These are phyloP conservation scores for Deilephila elpenor DNA, from an alignment of 2,888 invertebrate species.

Conservation along the genomic window DNA sequence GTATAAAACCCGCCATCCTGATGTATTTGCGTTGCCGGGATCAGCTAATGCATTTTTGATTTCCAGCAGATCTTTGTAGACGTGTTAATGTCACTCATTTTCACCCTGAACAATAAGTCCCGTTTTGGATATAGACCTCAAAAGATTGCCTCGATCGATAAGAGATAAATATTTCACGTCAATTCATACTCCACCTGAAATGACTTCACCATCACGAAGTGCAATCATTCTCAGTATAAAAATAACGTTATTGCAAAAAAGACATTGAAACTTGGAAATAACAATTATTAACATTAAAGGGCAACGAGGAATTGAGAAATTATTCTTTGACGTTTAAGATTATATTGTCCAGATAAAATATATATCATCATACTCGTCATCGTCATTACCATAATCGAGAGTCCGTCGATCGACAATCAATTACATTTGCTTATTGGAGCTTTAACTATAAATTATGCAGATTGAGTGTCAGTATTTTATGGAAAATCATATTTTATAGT, in stretches of 20 bases:
- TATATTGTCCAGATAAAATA: constrained; percentile 18
- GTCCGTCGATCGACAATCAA: constrained; percentile 24
- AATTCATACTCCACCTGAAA: too few relatives aligned
- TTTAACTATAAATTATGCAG: constrained; percentile 17
- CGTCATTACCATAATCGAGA: constrained; percentile 28
- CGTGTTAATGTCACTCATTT: too few relatives aligned
- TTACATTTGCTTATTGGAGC: constrained; percentile 19
- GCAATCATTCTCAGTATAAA: background rate
- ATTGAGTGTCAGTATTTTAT: constrained; percentile 9
- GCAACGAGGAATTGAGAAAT: constrained; percentile 19
- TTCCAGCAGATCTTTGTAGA: too few relatives aligned
- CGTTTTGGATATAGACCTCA: too few relatives aligned
- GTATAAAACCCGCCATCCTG: too few relatives aligned
- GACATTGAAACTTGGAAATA: constrained; percentile 15
- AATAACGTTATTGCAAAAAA: background rate
- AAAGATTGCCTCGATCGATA: too few relatives aligned
- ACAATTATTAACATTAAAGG: constrained; percentile 15
- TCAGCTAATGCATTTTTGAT: too few relatives aligned
- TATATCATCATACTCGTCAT: constrained; percentile 23
- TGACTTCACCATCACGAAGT: too few relatives aligned
- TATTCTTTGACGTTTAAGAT: background rate
- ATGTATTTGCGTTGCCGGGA: too few relatives aligned
- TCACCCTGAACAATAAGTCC: too few relatives aligned
- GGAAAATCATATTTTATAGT: background rate
- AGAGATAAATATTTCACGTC: too few relatives aligned